Conservation (phyloP, 2,888 invertebrate genomes). For the Steinernema scapterisci region DNA sequence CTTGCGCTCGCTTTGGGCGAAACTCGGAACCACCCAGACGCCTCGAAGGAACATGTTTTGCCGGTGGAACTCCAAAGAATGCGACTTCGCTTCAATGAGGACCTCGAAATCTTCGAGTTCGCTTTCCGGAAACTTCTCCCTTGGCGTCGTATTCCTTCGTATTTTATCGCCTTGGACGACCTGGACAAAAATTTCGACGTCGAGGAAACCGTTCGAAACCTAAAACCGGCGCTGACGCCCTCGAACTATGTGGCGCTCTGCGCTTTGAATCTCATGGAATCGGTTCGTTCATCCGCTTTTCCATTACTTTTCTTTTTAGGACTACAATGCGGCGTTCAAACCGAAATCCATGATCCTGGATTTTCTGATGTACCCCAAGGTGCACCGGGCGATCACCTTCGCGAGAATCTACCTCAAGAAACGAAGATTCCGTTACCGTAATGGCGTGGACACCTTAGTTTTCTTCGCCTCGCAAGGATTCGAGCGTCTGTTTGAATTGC, state of each 20-base stretch:
- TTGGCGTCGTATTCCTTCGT: not conserved
- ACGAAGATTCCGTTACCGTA: not conserved
- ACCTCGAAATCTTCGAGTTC: conserved; percentile 13
- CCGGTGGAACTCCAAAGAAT: not conserved
- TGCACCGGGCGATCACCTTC: not conserved
- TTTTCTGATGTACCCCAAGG: not conserved
- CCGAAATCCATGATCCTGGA: not conserved
- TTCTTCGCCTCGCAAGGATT: conserved; percentile 8
- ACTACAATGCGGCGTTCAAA: not conserved
- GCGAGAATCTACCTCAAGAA: not conserved
- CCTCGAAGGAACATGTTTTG: not conserved
- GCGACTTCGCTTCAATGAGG: not conserved
- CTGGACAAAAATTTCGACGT: not conserved
- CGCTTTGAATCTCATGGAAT: conserved; percentile 3
- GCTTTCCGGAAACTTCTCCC: conserved; percentile 21
- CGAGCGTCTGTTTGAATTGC: conserved; percentile 14
- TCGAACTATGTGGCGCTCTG: not conserved
- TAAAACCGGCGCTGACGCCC: not conserved
- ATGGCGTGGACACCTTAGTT: not conserved
- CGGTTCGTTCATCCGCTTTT: not conserved
- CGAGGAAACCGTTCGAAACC: not conserved
- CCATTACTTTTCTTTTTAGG: not conserved
- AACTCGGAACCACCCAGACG: not conserved
- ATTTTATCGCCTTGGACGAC: not conserved
- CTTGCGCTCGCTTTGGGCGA: not conserved